Base-by-base conservation (phyloP, 2,797 vertebrate genomes). In the Catharus ustulatus region DNA sequence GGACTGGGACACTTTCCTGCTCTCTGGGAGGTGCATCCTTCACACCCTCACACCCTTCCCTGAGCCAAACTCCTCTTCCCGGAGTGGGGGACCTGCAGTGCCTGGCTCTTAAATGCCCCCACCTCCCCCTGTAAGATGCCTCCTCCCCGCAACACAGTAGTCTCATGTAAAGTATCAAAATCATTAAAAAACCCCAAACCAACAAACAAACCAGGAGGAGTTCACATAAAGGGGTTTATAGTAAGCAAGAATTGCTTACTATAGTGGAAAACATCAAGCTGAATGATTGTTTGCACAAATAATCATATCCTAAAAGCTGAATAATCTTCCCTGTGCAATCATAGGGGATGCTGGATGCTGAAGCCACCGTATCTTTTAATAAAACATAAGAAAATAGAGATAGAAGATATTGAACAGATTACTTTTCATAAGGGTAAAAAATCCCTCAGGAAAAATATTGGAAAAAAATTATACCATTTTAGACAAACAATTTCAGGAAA, bases 51-150 rank as follows among this genome's bases (percentile, higher is more conserved):
- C 19, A 36, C 13, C 16, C 8, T 43, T 23, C 13, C 22, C 0
- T 0, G 5, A 13, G 32, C 7, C 34, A 46, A 40, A 29, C 4
- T 19, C 27, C 40, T 43, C 48, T 26, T 84, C 36, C 11, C 11
- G 20, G 14, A 20, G 5, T 0, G 2, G 9, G 3, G 4, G 8
- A 32, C 7, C 32, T 9, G 15, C 48, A 51, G 15, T 34, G 26
- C 40, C 3, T 0, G 13, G 3, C 12, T n/a, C 27, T 32, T 21
- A 22, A 34, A 49, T 10, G 3, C 12, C 26, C 20, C 23, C 18
- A 11, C 4, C 2, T 0, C 21, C 6, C 29, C 7, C 23, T 48
- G n/a, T 0, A 1, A 42, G 16, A 2, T n/a, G 22, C 4, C 11
- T 27, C 21, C 8, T 43, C 38, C 17, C 13, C 10, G 1, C 2